phyloP scores from a whole-genome alignment of 2,888 invertebrate genomes.

The Spisula subtruncata region DNA sequence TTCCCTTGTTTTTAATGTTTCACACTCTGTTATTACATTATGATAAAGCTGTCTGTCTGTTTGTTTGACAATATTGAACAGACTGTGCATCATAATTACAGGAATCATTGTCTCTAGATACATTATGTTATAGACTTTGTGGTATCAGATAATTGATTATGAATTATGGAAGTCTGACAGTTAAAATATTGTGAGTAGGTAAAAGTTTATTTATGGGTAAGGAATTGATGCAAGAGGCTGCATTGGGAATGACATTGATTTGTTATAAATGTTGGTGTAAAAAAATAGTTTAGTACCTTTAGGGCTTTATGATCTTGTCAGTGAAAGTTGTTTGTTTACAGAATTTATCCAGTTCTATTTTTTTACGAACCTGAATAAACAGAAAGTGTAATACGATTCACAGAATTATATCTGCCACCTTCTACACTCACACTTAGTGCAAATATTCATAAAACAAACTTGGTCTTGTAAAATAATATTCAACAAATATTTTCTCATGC shows the following conservation, averaged over 20 bases:
- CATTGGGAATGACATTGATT: neutral
- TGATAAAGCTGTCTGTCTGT: neutral
- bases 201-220: neutral
- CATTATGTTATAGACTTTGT: neutral
- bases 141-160: neutral
- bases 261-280: neutral
- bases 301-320: neutral
- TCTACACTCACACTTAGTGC: neutral
- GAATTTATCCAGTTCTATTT: conserved; percentile 6
- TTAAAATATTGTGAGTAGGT: no score
- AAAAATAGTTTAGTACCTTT: neutral
- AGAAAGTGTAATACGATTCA: neutral
- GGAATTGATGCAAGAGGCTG: neutral
- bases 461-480: neutral
- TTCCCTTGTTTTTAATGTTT: neutral
- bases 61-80: neutral
- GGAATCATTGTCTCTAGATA: neutral
- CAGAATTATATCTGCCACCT: neutral
- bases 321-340: neutral
- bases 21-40: no score
- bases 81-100: neutral
- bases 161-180: neutral
- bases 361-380: neutral
- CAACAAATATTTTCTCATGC: neutral
- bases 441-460: conserved; percentile 18